These are phyloP conservation scores for Anagyrus pseudococci DNA, from an alignment of 2,888 invertebrate genomes.

Conservation along the genomic window DNA sequence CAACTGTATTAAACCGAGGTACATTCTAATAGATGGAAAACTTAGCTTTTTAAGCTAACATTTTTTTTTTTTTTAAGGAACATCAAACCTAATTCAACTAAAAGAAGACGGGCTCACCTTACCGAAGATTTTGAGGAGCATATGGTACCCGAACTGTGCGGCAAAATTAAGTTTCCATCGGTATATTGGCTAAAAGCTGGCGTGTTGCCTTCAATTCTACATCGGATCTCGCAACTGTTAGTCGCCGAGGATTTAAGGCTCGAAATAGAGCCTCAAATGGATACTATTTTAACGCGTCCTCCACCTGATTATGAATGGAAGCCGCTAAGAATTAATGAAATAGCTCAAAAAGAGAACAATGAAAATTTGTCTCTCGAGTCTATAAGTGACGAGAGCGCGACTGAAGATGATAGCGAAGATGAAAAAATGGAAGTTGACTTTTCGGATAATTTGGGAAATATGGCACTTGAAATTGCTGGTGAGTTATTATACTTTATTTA, in stretches of 20 bases:
- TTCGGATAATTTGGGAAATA: background rate
- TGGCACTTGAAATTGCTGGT: background rate
- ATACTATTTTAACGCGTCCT: conserved; percentile 19
- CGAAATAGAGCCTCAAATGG: conserved; percentile 64
- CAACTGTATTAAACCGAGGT: conserved; percentile 69
- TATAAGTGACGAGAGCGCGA: too few relatives aligned
- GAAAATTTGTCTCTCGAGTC: too few relatives aligned
- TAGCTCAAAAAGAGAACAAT: conserved; percentile 9
- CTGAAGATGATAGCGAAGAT: background rate
- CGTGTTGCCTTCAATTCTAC: conserved; percentile 83
- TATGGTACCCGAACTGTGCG: conserved; percentile 88
- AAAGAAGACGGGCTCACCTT: conserved; percentile 58
- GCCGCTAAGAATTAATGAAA: conserved; percentile 34
- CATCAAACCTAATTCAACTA: conserved; percentile 51
- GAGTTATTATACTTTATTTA: background rate
- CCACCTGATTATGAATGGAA: background rate
- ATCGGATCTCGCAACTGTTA: conserved; percentile 75
- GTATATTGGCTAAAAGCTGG: conserved; percentile 86
- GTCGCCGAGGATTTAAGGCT: conserved; percentile 76
- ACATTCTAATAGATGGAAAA: background rate
- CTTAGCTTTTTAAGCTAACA: conserved; percentile 36
- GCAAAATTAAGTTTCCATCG: conserved; percentile 73
- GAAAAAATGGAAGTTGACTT: conserved; percentile 29
- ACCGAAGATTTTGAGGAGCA: conserved; percentile 69
- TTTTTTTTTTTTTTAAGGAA: conserved; percentile 51